These are phyloP conservation scores for Brachyhypopomus gauderio DNA, from an alignment of 2,113 vertebrate genomes.

Conservation along the genomic window DNA sequence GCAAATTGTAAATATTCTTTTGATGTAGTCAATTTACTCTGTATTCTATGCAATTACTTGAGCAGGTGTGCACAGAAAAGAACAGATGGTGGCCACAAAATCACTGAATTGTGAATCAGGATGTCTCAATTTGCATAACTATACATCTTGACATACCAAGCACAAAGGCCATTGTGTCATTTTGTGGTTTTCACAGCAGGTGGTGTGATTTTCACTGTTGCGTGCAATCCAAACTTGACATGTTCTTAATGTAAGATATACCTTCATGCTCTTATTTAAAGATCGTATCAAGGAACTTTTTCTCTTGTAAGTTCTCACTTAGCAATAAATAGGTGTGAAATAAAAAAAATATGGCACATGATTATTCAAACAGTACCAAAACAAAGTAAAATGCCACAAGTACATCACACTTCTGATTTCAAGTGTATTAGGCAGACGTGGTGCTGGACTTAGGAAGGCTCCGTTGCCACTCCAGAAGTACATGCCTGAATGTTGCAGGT, in stretches of 20 bases:
- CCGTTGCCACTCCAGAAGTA: slow-evolving; percentile 20
- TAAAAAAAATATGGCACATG: slow-evolving; percentile 45
- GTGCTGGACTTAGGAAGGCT: slow-evolving; percentile 6
- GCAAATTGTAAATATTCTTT: slow-evolving; percentile 36
- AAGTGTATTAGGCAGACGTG: slow-evolving; percentile 56
- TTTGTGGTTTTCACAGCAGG: slow-evolving; percentile 15
- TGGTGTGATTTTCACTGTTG: slow-evolving; percentile 1
- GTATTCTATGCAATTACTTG: not conserved
- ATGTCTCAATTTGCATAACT: slow-evolving; percentile 7
- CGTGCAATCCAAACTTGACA: slow-evolving; percentile 35
- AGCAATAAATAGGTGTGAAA: slow-evolving; percentile 63
- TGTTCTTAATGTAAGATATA: slow-evolving; percentile 72
- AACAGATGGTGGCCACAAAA: slow-evolving; percentile 9
- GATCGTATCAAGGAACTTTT: slow-evolving; percentile 62
- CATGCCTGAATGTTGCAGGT: slow-evolving; percentile 25
- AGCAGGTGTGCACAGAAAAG: slow-evolving; percentile 14
- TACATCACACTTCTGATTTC: slow-evolving; percentile 50
- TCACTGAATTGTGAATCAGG: not conserved
- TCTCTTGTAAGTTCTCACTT: slow-evolving; percentile 35
- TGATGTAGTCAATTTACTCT: not conserved
- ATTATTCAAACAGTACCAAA: slow-evolving; percentile 33
- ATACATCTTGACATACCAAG: not conserved
- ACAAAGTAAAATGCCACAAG: no score
- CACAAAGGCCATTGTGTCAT: not conserved
- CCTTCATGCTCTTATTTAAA: slow-evolving; percentile 58